Base-by-base conservation (phyloP, 2,888 invertebrate species). In the Campoplex capitator region DNA sequence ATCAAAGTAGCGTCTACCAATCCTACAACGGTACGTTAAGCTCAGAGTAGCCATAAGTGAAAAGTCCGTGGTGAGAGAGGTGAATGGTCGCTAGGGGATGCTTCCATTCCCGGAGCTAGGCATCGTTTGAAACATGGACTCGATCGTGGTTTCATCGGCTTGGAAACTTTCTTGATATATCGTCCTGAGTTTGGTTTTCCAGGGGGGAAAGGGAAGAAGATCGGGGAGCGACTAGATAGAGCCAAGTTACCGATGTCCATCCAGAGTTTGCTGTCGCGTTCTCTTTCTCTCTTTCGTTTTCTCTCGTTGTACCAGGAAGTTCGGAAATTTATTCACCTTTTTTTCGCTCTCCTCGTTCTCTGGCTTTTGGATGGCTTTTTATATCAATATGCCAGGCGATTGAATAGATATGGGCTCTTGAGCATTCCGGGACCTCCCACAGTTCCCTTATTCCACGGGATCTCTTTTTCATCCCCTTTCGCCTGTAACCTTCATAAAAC, bases 301-400 rank as follows among this genome's bases (percentile, higher is more conserved):
- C 13, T 42, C 75, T 81, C 84, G 84, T 78, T 89, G 76, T 79
- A 75, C 78, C 90, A 89, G 89, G 88, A 93, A 92, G 88, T 93
- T 92, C 86, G 90, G 77, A 89, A 90, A 93, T 93, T 92, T 92
- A 92, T 93, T 92, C 91, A 89, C 88, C 90, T 92, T 91, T 91
- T 70, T 88, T 81, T 84, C 84, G 32, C 62, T 83, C 84, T 88
- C 73, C 83, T 85, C 84, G 82, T 89, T 84, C 86, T 81, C 86
- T 58, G 83, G 84, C 85, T 82, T 83, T 84, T 86, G 88, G 90
- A 90, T 90, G 87, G 89, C 90, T 91, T 90, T 91, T 92, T 91
- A 90, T 90, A 91, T 91, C 92, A 91, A 91, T 91, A 91, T 91
- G 91, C 89, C 90, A 88, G 83, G 83, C 88, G 89, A 86, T 89